Evolutionary conservation across 1,140 invertebrate species (phyloP).

Genomic region (Pentalonia nigronervosa): DNA sequence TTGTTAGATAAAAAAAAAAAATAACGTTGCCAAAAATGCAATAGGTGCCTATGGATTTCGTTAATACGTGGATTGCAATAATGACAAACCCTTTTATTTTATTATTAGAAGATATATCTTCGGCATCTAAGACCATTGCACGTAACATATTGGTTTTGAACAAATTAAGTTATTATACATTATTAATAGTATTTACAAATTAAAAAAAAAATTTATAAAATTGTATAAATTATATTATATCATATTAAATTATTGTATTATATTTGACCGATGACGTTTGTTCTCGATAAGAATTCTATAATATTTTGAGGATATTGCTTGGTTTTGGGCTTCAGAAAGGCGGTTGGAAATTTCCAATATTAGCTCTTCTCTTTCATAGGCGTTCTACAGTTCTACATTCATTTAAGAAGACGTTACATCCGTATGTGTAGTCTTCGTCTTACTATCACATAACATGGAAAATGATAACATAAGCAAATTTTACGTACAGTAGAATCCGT

Average conservation of each 20-base stretch:
- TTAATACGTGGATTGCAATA: background rate
- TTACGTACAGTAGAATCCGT: background rate
- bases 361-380: no score
- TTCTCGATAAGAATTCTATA: background rate
- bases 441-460: background rate
- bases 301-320: no score
- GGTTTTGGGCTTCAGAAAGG: no score
- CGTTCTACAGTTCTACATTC: no score
- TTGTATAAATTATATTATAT: background rate
- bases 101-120: background rate
- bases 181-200: background rate
- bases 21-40: constrained; percentile 21
- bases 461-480: background rate
- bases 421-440: background rate
- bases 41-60: background rate
- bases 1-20: background rate
- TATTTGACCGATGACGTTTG: background rate
- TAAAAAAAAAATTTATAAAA: background rate
- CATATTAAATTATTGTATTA: no score
- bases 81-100: background rate
- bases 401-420: no score
- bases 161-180: background rate
- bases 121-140: background rate
- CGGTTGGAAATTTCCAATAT: no score
- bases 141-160: background rate